A percentile compares a stretch with the other conserved stretches of the same genome.
Conservation (phyloP, 2,113 vertebrate genomes). For the Orthonyx spaldingii region DNA sequence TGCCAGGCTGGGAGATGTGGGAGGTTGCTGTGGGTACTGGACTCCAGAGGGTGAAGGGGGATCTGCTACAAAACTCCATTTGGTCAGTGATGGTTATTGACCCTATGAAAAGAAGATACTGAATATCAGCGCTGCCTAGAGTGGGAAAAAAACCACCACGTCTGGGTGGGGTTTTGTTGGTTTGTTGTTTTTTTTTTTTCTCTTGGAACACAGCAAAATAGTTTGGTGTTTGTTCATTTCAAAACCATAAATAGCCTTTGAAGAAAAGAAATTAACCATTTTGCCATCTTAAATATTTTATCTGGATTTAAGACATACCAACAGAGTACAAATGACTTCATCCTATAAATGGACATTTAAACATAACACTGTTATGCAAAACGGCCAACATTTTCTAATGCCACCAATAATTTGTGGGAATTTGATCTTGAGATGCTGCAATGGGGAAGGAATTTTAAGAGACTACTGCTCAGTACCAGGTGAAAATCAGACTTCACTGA, state of each 20-base stretch:
- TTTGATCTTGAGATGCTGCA: neutral
- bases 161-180: neutral
- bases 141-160: rapidly evolving
- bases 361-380: neutral
- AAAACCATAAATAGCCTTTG: neutral
- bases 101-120: neutral
- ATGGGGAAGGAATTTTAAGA: neutral
- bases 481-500: neutral
- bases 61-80: neutral
- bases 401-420: neutral
- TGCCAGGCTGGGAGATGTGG: neutral
- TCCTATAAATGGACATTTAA: neutral
- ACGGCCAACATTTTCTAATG: neutral
- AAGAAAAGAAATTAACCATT: neutral
- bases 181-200: neutral
- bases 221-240: neutral
- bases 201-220: neutral
- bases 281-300: neutral
- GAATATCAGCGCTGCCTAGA: neutral
- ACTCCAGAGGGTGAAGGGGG: rapidly evolving
- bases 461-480: neutral
- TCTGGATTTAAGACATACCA: neutral
- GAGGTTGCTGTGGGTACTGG: neutral
- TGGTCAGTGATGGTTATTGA: rapidly evolving
- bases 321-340: neutral